phyloP scores from a whole-genome alignment of 1,140 invertebrate genomes.

The Acromyrmex echinatior region DNA sequence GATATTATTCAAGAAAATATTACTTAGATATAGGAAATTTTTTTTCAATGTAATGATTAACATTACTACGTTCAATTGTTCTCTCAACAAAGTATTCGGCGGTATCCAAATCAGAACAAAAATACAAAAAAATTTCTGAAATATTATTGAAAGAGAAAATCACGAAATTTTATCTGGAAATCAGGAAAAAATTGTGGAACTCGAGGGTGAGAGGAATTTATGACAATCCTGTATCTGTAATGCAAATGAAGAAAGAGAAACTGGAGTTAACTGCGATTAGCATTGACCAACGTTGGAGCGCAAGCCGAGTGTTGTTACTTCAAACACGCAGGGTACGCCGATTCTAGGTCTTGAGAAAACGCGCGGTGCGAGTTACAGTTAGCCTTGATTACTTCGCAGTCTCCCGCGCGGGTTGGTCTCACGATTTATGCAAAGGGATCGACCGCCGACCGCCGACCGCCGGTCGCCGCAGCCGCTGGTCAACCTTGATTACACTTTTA shows the following conservation, averaged over 20 bases:
- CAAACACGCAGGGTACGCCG: constrained; percentile 1
- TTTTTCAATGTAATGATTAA: too few species aligned
- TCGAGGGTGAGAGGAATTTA: too few species aligned
- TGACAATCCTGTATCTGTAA: background rate
- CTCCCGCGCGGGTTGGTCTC: constrained; percentile 43
- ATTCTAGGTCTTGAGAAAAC: constrained; percentile 60
- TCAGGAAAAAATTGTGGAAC: too few species aligned
- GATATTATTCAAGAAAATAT: too few species aligned
- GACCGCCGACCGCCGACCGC: constrained; percentile 12
- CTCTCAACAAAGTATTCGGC: too few species aligned
- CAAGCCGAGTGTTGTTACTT: background rate
- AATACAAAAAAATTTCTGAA: too few species aligned
- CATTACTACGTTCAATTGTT: too few species aligned
- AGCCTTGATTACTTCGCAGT: constrained; percentile 55
- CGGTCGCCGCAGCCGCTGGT: background rate
- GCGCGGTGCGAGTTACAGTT: constrained; percentile 37
- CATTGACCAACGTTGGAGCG: constrained; percentile 4
- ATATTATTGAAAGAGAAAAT: too few species aligned
- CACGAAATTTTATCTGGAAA: too few species aligned
- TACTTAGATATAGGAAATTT: too few species aligned
- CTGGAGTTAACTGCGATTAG: constrained; percentile 15
- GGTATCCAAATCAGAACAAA: too few species aligned
- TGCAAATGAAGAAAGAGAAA: background rate
- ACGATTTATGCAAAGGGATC: constrained; percentile 63
- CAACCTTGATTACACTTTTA: constrained; percentile 64